A percentile compares a stretch with the other conserved stretches of the same genome.
Evolutionary conservation across 2,797 vertebrate genomes (phyloP).

Genomic region (Sebastes oblongus): DNA sequence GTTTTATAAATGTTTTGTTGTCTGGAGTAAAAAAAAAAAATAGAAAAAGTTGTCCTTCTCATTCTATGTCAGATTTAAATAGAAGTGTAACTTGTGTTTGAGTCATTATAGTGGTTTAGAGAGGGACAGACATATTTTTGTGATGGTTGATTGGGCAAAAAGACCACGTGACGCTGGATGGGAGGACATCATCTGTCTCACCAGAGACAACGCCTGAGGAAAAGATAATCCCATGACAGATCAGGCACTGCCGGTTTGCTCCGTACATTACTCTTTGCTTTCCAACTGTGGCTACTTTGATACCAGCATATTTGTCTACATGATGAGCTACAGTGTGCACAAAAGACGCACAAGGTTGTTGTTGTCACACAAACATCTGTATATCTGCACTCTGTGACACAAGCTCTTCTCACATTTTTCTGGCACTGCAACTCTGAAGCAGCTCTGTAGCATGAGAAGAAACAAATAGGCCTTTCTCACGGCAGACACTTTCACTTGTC

Average conservation of each 20-base stretch:
- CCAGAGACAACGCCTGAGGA: conserved; percentile 62
- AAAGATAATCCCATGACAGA: conserved; percentile 58
- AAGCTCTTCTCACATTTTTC: background rate
- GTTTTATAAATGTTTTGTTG: conserved; percentile 89
- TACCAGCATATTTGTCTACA: conserved; percentile 84
- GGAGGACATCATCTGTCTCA: background rate
- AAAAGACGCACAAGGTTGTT: background rate
- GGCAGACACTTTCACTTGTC: too few relatives aligned
- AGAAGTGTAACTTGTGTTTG: conserved; percentile 89
- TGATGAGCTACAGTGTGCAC: conserved; percentile 52
- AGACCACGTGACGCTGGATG: background rate
- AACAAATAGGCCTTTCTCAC: too few relatives aligned
- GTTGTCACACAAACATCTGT: background rate
- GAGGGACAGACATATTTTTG: conserved; percentile 83
- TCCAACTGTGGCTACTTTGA: conserved; percentile 78
- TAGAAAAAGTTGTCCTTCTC: conserved; percentile 51
- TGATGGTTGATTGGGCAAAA: conserved; percentile 63
- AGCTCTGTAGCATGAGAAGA: conserved; percentile 29
- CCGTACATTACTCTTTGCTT: conserved; percentile 39
- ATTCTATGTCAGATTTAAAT: conserved; percentile 76
- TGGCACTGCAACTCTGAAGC: background rate
- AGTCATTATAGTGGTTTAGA: conserved; percentile 86
- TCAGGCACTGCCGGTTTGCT: conserved; percentile 56
- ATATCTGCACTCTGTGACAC: background rate
- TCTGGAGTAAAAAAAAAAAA: conserved; percentile 73